Percentiles rank a stretch among this genome's conserved stretches.
These are phyloP conservation scores for Pseudococcus longispinus DNA, from an alignment of 2,888 invertebrate genomes.

Conservation along the genomic window DNA sequence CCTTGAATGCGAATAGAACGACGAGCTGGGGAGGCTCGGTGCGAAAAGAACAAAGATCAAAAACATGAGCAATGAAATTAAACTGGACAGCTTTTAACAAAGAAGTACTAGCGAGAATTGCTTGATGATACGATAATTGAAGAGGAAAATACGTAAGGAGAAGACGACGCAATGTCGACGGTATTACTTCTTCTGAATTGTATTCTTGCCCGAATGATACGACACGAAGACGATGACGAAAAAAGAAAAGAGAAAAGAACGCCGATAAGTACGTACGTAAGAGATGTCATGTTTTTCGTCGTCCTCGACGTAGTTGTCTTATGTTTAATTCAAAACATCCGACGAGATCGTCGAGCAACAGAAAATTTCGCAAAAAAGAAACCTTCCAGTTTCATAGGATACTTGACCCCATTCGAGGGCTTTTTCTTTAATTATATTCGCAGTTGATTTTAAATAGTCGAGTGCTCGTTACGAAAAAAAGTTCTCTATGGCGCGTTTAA, in stretches of 20 bases:
- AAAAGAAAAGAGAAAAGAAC: background rate
- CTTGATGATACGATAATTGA: constrained; percentile 31
- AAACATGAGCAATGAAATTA: constrained; percentile 28
- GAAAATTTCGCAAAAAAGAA: background rate
- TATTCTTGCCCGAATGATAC: background rate
- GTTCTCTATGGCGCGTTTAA: background rate
- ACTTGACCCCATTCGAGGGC: constrained; percentile 13
- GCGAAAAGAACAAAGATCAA: constrained; percentile 29
- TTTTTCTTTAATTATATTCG: constrained; percentile 18
- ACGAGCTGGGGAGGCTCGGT: background rate
- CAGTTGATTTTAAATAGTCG: background rate
- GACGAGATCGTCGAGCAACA: constrained; percentile 10
- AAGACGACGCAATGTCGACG: background rate
- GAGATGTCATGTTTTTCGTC: constrained; percentile 6
- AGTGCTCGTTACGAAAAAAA: background rate
- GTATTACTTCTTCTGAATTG: constrained; percentile 19
- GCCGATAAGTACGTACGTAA: constrained; percentile 17
- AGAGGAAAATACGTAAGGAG: background rate
- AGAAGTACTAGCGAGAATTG: constrained; percentile 31
- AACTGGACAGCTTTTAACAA: constrained; percentile 28
- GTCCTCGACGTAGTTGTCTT: background rate
- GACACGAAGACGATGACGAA: background rate
- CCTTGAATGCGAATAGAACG: constrained; percentile 1
- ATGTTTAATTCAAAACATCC: constrained; percentile 28
- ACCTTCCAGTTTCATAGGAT: background rate